Evolutionary conservation across 2,797 vertebrate genomes (phyloP).

Genomic region (Acrossocheilus fasciatus): DNA sequence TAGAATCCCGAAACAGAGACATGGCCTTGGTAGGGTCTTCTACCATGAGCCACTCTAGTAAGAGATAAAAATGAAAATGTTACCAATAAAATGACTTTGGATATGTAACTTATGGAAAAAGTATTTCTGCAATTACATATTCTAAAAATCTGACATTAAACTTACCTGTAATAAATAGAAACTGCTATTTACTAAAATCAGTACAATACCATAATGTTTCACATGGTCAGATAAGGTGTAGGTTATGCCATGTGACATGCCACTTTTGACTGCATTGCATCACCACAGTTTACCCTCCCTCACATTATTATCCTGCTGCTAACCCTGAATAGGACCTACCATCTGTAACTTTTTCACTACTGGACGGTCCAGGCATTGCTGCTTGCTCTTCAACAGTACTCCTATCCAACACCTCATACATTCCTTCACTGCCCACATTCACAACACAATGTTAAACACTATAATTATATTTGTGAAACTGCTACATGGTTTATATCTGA

Average conservation of each 20-base stretch:
- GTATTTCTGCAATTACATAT: neutral
- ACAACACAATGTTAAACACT: too few species aligned
- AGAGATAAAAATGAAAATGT: neutral
- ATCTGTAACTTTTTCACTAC: slow-evolving; percentile 28
- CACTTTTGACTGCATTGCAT: neutral
- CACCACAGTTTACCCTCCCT: slow-evolving; percentile 11
- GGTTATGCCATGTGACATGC: neutral
- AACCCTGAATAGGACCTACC: slow-evolving; percentile 31
- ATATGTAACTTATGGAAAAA: neutral
- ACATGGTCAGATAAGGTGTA: too few species aligned
- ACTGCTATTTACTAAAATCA: too few species aligned
- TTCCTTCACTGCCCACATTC: slow-evolving; percentile 25
- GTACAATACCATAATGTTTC: too few species aligned
- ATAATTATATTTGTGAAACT: too few species aligned
- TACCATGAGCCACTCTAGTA: slow-evolving; percentile 13
- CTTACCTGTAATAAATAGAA: too few species aligned
- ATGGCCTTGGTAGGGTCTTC: slow-evolving; percentile 35
- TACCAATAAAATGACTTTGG: neutral
- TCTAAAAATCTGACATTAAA: too few species aligned
- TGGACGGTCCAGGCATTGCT: slow-evolving; percentile 38
- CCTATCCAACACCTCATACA: slow-evolving; percentile 17
- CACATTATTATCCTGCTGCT: slow-evolving; percentile 24
- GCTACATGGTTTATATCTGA: too few species aligned
- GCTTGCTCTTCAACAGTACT: slow-evolving; percentile 39
- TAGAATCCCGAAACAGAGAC: slow-evolving; percentile 11